These are phyloP conservation scores for Oreochromis grahami DNA, from an alignment of 2,797 vertebrate species.

Conservation along the genomic window DNA sequence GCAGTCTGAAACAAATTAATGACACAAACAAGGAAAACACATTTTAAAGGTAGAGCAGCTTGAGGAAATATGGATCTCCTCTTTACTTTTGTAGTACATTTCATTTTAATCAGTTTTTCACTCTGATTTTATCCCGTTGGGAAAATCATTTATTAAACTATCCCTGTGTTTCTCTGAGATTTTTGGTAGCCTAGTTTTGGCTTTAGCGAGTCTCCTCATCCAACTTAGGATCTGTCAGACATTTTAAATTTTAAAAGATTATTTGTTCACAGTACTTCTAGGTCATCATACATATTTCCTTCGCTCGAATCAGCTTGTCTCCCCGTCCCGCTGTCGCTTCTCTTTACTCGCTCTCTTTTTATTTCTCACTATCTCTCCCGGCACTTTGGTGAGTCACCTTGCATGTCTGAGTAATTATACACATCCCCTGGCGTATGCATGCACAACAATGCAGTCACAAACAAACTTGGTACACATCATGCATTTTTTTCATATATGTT, in stretches of 20 bases:
- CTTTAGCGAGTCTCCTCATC: neutral
- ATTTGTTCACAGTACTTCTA: neutral
- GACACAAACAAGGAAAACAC: neutral
- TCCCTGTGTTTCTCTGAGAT: neutral
- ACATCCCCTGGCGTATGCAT: slow-evolving; percentile 21
- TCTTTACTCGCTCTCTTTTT: slow-evolving; percentile 54
- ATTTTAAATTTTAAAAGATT: neutral
- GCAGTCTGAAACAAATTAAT: neutral
- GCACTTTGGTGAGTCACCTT: slow-evolving; percentile 62
- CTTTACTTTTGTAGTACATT: neutral
- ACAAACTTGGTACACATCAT: slow-evolving; percentile 2
- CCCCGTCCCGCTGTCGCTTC: slow-evolving; percentile 14
- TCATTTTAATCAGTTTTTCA: neutral
- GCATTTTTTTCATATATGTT: neutral
- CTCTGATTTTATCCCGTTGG: neutral
- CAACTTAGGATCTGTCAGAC: neutral
- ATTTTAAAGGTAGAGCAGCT: neutral
- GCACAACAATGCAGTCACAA: slow-evolving; percentile 31
- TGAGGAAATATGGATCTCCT: neutral
- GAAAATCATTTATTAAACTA: neutral
- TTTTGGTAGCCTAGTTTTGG: neutral
- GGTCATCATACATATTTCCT: slow-evolving; percentile 9
- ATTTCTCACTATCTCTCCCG: slow-evolving; percentile 46
- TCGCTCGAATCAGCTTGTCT: slow-evolving; percentile 1
- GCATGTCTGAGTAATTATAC: slow-evolving; percentile 60